Percentiles rank a stretch among this genome's conserved stretches.
Evolutionary conservation across 2,888 invertebrate genomes (phyloP).

Genomic region (Troilus luridus): DNA sequence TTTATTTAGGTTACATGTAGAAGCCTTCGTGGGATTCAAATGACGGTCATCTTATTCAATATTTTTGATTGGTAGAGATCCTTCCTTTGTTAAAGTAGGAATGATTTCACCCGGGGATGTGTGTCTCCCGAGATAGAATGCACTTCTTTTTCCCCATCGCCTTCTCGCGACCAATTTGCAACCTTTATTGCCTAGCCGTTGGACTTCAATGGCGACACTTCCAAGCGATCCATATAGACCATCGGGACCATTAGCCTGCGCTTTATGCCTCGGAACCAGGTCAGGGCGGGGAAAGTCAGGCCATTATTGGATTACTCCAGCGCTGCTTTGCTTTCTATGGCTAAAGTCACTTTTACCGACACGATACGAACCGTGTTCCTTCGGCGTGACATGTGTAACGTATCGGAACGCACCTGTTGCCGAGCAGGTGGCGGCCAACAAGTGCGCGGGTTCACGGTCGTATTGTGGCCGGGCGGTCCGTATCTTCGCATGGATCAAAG

Average conservation of each 20-base stretch:
- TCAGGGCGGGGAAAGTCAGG: conserved; percentile 28
- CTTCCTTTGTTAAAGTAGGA: background rate
- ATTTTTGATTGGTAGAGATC: background rate
- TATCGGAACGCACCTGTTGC: conserved; percentile 26
- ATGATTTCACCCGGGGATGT: background rate
- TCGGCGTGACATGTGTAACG: conserved; percentile 1
- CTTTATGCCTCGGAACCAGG: conserved; percentile 34
- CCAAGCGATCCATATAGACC: conserved; percentile 12
- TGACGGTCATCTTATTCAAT: background rate
- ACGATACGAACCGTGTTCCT: background rate
- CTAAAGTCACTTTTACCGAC: conserved; percentile 35
- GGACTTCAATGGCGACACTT: background rate
- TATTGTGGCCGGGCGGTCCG: background rate
- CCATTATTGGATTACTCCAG: conserved; percentile 36
- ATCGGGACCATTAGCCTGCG: background rate
- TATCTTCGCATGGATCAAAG: background rate
- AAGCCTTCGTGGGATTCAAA: background rate
- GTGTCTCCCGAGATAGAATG: background rate
- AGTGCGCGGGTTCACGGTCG: background rate
- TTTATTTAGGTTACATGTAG: no score
- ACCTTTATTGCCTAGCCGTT: background rate
- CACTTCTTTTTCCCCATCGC: background rate
- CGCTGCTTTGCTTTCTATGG: conserved; percentile 27
- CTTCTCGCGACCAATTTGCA: background rate
- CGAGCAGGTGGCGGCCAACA: conserved; percentile 1